Percentiles rank a stretch among this genome's conserved stretches.
These are phyloP conservation scores for Ginglymostoma cirratum DNA, from an alignment of 2,113 vertebrate species.

Conservation along the genomic window DNA sequence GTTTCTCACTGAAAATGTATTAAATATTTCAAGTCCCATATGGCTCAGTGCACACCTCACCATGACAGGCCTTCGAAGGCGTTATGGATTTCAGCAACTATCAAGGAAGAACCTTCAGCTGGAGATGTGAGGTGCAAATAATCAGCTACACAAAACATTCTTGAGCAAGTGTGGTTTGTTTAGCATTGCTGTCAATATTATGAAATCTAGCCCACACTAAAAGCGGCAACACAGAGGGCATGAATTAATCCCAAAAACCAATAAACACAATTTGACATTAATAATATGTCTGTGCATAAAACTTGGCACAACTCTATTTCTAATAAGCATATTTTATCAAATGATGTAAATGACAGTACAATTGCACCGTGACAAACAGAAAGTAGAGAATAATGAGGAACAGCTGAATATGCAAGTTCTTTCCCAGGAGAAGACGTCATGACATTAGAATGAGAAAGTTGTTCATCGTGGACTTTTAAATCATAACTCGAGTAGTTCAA, in stretches of 20 bases:
- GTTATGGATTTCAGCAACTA: not conserved
- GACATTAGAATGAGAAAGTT: not conserved
- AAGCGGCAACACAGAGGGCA: not conserved
- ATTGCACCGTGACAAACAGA: not conserved
- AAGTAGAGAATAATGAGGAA: not conserved
- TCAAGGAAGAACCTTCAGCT: not conserved
- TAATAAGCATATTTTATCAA: not conserved
- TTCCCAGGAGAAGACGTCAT: not conserved
- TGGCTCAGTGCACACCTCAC: not conserved
- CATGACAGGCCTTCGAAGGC: not conserved
- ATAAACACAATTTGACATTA: not conserved
- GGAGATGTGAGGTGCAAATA: not conserved
- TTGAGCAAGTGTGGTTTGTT: not conserved
- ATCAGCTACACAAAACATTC: not conserved
- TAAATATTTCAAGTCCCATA: not conserved
- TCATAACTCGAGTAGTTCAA: not conserved
- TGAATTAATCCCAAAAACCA: not conserved
- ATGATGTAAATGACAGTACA: not conserved
- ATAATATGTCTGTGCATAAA: not conserved
- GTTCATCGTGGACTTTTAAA: not conserved
- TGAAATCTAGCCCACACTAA: not conserved
- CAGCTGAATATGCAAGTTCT: slow-evolving; percentile 1
- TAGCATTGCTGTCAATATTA: not conserved
- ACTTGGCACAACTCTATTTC: not conserved
- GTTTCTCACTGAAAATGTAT: not conserved